Base-by-base conservation (phyloP, 1,140 invertebrate genomes). In the Helicoverpa zea region DNA sequence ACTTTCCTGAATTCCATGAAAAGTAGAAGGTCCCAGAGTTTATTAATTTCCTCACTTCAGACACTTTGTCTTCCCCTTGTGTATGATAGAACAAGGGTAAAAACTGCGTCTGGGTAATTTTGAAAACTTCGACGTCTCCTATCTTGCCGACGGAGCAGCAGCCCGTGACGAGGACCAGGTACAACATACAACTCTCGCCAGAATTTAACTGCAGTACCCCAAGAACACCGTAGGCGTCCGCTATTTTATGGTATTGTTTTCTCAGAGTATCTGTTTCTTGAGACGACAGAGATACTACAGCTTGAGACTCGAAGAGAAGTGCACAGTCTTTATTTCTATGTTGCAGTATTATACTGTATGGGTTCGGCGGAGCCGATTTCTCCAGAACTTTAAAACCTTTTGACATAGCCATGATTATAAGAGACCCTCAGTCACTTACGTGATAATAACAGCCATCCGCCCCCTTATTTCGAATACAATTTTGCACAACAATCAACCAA, bases 1-100 rank as follows among this genome's bases (percentile, higher is more conserved):
- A 78, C 90, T 93, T 95, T 2, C 91, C 89, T n/a, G 90, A 89
- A 73, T 92, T 92, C 92, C 98, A 98, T 1, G 98, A 98, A 94
- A 99, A 99, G 91, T 99, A 99, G 94, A 99, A 99, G 16, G 98
- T 99, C 12, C 99, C 99, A 29, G 98, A 99, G 93, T 98, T 99
- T 3, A 99, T 95, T 49, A 99, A 95, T 95, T 99, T 99, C 77
- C 97, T 95, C 13, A 98, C 96, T 94, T 95, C 99, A 97, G 80
- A 96, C 95, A 85, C 99, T 97, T 91, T 97, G 89, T 98, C 96
- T 13, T 96, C 96, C 47, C 93, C 96, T 86, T 96, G 96, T 77
- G 97, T 96, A 82, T 97, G 97, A 90, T 98, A 98, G 89, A 98
- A 97, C 63, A 99, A 94, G 3, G 98, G 98, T 2, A 99, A 95